Percentiles rank a stretch among this genome's conserved stretches.
Evolutionary conservation across 1,140 invertebrate genomes (phyloP).

Genomic region (Drosophila repletoides): DNA sequence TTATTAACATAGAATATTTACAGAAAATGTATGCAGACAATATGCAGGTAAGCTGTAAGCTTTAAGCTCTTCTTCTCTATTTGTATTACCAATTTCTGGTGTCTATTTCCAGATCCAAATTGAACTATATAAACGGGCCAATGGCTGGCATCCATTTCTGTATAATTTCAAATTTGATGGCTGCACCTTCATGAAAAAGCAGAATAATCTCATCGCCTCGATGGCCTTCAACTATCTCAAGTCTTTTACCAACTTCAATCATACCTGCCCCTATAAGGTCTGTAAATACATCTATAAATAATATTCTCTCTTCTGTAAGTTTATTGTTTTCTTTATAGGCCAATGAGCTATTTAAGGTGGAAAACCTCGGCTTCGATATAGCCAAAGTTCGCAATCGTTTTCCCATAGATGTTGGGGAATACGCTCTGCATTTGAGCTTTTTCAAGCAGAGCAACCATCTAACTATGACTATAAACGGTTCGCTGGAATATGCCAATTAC

Average conservation of each 20-base stretch:
- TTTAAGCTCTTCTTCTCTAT: no score
- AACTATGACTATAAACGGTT: no score
- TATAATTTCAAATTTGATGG: neutral
- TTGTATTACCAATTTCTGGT: neutral
- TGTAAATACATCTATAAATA: neutral
- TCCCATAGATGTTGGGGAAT: constrained; percentile 34
- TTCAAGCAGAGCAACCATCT: neutral
- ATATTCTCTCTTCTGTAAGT: no score
- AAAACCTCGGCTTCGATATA: constrained; percentile 14
- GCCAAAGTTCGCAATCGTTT: constrained; percentile 12
- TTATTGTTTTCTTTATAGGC: neutral
- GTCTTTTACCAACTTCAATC: neutral
- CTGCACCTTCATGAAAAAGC: neutral
- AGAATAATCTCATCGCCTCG: neutral
- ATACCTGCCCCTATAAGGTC: constrained; percentile 27
- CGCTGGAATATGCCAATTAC: no score
- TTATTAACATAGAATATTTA: neutral
- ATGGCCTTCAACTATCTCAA: neutral
- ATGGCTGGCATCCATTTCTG: constrained; percentile 25
- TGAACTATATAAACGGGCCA: constrained; percentile 4
- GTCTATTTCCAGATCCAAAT: neutral
- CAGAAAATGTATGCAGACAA: neutral
- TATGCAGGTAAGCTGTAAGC: neutral
- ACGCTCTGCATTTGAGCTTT: neutral
- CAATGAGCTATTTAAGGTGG: neutral